phyloP scores from a whole-genome alignment of 2,113 vertebrate genomes.

The Catharus fuscescens region DNA sequence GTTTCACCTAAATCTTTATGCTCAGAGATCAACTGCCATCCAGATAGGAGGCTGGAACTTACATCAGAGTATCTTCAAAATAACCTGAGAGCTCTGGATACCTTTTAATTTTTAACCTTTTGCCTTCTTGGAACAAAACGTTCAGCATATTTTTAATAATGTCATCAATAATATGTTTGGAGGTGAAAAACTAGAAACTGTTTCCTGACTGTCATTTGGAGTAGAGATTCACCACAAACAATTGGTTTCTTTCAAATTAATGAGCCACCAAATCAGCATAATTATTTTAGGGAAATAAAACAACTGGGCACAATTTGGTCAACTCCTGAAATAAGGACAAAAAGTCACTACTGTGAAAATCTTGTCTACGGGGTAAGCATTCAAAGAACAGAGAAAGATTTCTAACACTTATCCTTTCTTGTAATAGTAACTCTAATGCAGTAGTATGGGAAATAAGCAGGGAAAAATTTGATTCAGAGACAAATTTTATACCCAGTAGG shows the following conservation, averaged over 20 bases:
- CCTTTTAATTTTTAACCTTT: neutral
- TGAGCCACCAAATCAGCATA: fast-evolving
- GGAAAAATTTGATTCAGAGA: neutral
- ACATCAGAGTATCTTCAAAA: neutral
- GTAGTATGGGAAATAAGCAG: neutral
- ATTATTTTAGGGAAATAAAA: neutral
- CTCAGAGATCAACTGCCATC: too few species aligned
- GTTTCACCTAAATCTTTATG: neutral
- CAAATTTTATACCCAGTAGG: neutral
- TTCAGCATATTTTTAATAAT: neutral
- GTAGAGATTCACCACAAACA: neutral
- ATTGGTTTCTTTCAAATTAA: neutral
- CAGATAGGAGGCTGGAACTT: fast-evolving
- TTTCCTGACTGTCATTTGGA: neutral
- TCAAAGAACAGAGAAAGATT: neutral
- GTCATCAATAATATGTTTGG: neutral
- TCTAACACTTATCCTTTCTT: neutral
- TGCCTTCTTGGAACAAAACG: fast-evolving
- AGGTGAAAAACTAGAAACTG: neutral
- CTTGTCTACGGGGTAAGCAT: neutral
- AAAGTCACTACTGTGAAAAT: neutral
- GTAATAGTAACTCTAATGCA: neutral
- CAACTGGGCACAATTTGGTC: neutral
- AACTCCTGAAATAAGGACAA: neutral
- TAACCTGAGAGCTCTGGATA: neutral